phyloP scores from a whole-genome alignment of 1,140 invertebrate genomes.

The Vanessa atalanta region DNA sequence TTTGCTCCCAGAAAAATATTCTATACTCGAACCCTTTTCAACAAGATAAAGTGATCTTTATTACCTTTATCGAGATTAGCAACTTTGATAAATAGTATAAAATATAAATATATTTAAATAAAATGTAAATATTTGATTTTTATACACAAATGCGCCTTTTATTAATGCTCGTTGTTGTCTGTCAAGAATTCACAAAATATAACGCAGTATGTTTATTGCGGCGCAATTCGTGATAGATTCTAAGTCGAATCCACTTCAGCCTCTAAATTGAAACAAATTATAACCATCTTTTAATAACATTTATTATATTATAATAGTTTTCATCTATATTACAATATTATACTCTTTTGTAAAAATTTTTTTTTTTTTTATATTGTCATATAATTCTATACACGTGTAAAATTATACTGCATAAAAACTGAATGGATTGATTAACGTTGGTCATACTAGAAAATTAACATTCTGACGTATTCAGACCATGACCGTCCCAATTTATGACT shows the following conservation, averaged over 20 bases:
- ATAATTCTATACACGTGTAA: background rate
- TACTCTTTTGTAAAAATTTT: too few relatives aligned
- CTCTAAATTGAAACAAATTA: conserved; percentile 22
- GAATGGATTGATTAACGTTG: background rate
- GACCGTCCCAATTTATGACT: conserved; percentile 25
- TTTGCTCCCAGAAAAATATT: too few relatives aligned
- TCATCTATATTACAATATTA: background rate
- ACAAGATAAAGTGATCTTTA: too few relatives aligned
- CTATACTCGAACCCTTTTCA: too few relatives aligned
- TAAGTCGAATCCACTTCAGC: conserved; percentile 9
- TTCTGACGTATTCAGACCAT: conserved; percentile 19
- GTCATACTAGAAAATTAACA: background rate
- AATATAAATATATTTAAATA: too few relatives aligned
- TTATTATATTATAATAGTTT: background rate
- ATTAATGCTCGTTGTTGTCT: conserved; percentile 7
- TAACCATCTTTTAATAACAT: background rate
- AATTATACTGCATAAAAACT: background rate
- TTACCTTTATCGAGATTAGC: too few relatives aligned
- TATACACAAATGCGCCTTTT: background rate
- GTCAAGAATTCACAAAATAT: conserved; percentile 16
- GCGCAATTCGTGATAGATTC: conserved; percentile 16
- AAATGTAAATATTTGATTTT: too few relatives aligned
- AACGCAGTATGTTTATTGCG: conserved; percentile 20
- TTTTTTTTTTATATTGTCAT: background rate
- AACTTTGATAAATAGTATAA: background rate